Conservation (phyloP, 2,797 vertebrate species). For the Merluccius polli region DNA sequence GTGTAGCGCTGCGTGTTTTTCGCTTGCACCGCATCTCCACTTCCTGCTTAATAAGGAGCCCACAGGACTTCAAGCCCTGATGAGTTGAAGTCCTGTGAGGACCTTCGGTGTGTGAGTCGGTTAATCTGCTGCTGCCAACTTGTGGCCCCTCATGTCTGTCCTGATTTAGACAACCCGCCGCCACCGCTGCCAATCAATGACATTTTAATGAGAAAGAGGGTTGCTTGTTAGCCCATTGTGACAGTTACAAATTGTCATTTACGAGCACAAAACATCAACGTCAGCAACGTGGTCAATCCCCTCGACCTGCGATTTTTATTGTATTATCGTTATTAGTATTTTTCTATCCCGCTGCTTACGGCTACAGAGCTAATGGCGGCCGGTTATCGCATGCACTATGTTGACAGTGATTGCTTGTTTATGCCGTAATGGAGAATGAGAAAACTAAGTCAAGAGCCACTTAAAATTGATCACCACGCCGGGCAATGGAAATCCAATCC, state of each 20-base stretch:
- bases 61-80: constrained; percentile 17
- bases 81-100: constrained; percentile 25
- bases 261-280: constrained; percentile 44
- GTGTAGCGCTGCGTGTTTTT: background rate
- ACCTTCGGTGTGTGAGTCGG: constrained; percentile 31
- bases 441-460: constrained; percentile 55
- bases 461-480: constrained; percentile 64
- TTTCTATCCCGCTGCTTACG: constrained; percentile 29
- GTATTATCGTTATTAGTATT: background rate
- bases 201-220: constrained; percentile 56
- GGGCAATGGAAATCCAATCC: constrained; percentile 62
- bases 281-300: constrained; percentile 35
- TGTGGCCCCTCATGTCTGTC: constrained; percentile 48
- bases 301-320: constrained; percentile 7
- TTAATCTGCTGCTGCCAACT: constrained; percentile 35
- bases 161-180: constrained; percentile 47
- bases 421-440: constrained; percentile 47
- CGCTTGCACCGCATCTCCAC: background rate
- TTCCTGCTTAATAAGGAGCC: background rate
- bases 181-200: constrained; percentile 55
- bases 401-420: constrained; percentile 62
- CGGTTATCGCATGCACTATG: constrained; percentile 45
- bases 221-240: constrained; percentile 40
- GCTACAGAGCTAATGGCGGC: constrained; percentile 38
- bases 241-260: constrained; percentile 49